Percentiles rank a stretch among this genome's conserved stretches.
phyloP scores from a whole-genome alignment of 1,140 invertebrate species.

The Euglossa dilemma region DNA sequence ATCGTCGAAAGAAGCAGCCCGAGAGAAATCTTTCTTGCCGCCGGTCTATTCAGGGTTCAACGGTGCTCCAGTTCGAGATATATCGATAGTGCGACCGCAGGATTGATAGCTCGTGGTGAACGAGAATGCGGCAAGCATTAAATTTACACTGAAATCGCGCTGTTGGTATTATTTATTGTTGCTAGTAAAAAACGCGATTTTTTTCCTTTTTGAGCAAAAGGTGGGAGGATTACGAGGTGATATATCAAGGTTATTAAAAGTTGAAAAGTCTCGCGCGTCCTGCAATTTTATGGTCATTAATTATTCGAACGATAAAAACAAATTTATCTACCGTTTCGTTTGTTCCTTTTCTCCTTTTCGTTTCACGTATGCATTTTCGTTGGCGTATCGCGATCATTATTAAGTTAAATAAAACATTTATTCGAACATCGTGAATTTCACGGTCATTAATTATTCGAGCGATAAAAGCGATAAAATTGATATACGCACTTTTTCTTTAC shows the following conservation, averaged over 20 bases:
- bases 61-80: background rate
- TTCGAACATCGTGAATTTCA: background rate
- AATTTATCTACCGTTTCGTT: background rate
- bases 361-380: too few species aligned
- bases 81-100: background rate
- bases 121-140: background rate
- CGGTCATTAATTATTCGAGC: background rate
- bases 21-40: slow-evolving; percentile 1
- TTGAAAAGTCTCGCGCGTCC: background rate
- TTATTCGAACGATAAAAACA: background rate
- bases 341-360: background rate
- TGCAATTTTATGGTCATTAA: background rate
- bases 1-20: background rate
- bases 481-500: background rate
- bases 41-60: slow-evolving; percentile 5
- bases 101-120: background rate
- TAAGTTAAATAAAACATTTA: too few species aligned
- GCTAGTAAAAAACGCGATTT: background rate
- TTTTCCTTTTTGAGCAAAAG: background rate
- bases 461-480: background rate
- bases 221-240: background rate
- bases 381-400: too few species aligned
- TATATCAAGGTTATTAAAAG: background rate
- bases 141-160: background rate
- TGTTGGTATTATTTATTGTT: background rate